Evolutionary conservation across 2,113 vertebrate species (phyloP), one percentile per base, ranked within the genome.

Genomic region (Mesoclemmys tuberculata): DNA sequence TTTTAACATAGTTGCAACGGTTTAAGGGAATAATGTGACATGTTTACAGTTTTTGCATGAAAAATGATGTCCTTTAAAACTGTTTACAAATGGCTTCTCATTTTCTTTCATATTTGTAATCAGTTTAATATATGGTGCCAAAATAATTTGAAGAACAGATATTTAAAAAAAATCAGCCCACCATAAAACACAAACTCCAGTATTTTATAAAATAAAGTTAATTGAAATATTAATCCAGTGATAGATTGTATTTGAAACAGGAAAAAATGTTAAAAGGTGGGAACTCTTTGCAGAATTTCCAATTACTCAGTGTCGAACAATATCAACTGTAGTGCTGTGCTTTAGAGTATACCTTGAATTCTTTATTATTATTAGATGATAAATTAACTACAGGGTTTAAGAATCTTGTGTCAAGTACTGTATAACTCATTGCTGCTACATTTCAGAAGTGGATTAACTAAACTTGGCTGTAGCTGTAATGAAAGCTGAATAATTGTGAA

Each of bases 131-230:
- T 96, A 90, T 95, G 97, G 92, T 89, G 85, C 95, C 96, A 96
- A 97, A 97, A 94, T 97, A 97, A 97, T 97, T 96, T 77, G 90
- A 93, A 96, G 92, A 75, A 55, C 82, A 91, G 88, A 68, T 96
- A 46, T 96, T 96, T 92, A 95, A 84, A 93, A 95, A 96, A 96
- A 94, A 91, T 94, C 89, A 94, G 95, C 85, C 85, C 78, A 94
- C 21, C n/a, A 21, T 51, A 46, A 41, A n/a, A 84, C 87, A 88
- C 71, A 27, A 96, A 96, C 97, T 93, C 93, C 74, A 94, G 90
- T 95, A 85, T 84, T 77, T 96, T 95, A 93, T 80, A 29, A 95
- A 92, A 89, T 89, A 52, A 93, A 89, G 55, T 46, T 94, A 61
- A 96, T n/a, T 94, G 91, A 97, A 96, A 93, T 92, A 80, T 95